Conservation (phyloP, 1,140 invertebrate species). For the Ceratoteleas bidentatus region DNA sequence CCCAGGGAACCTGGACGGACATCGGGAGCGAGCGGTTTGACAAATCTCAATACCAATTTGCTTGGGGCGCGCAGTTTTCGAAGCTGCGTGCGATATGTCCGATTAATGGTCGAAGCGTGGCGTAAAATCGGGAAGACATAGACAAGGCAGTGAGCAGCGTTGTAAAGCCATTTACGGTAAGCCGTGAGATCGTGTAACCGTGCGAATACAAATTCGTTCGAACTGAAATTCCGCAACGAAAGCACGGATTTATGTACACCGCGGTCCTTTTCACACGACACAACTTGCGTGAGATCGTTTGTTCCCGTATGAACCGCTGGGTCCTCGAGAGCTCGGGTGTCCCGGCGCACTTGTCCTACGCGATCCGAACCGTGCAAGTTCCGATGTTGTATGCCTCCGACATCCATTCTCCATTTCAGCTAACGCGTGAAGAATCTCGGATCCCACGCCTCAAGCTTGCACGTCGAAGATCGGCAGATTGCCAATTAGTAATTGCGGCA, state of each 20-base stretch:
- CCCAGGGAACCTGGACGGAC: not conserved
- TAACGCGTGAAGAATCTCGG: constrained; percentile 60
- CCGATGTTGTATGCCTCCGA: constrained; percentile 62
- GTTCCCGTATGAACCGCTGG: constrained; percentile 54
- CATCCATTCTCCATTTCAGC: constrained; percentile 74
- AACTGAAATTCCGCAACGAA: constrained; percentile 76
- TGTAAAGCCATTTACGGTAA: constrained; percentile 78
- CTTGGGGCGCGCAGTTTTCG: constrained; percentile 15
- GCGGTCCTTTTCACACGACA: constrained; percentile 61
- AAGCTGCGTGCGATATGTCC: constrained; percentile 66
- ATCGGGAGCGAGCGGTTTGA: not conserved
- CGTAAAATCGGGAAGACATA: constrained; percentile 42
- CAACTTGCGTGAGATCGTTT: constrained; percentile 60
- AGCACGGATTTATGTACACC: constrained; percentile 73
- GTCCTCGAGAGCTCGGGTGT: constrained; percentile 63
- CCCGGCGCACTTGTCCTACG: constrained; percentile 56
- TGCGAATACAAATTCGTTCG: constrained; percentile 79
- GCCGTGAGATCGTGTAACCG: constrained; percentile 74
- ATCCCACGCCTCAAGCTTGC: constrained; percentile 57
- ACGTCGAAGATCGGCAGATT: constrained; percentile 60
- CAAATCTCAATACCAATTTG: constrained; percentile 51
- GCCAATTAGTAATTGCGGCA: constrained; percentile 71
- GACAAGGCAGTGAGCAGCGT: constrained; percentile 44
- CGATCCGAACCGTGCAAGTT: constrained; percentile 55
- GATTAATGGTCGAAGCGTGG: constrained; percentile 73